Evolutionary conservation across 2,888 invertebrate genomes (phyloP).

Genomic region (Fragum sueziense): DNA sequence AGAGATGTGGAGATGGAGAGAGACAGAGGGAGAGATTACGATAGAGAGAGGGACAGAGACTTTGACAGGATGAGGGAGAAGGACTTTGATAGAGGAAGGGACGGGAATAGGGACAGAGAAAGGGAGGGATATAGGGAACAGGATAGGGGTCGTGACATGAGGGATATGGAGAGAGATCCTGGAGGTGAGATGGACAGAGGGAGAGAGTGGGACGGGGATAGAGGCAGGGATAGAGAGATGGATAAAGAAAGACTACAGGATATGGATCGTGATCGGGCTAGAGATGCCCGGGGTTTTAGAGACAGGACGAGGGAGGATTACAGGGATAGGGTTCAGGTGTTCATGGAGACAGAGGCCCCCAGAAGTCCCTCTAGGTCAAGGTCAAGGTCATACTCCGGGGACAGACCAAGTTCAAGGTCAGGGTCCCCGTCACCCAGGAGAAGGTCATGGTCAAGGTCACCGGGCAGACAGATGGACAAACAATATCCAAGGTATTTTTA

Average conservation of each 20-base stretch:
- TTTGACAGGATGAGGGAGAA: conserved; percentile 42
- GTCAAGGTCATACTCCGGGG: conserved; percentile 56
- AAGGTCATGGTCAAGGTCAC: conserved; percentile 18
- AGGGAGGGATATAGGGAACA: conserved; percentile 23
- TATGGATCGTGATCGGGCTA: conserved; percentile 25
- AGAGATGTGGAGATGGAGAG: conserved; percentile 48
- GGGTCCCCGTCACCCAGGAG: conserved; percentile 50
- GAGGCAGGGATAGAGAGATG: conserved; percentile 34
- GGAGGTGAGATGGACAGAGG: conserved; percentile 43
- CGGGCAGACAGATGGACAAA: conserved; percentile 11
- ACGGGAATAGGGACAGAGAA: conserved; percentile 35
- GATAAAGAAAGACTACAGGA: conserved; percentile 18
- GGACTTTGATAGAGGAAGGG: conserved; percentile 25
- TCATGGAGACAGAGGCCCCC: conserved; percentile 58
- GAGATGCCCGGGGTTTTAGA: conserved; percentile 46
- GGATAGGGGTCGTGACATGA: conserved; percentile 14
- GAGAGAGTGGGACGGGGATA: conserved; percentile 35
- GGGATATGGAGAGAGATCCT: conserved; percentile 5
- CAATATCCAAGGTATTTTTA: conserved; percentile 16
- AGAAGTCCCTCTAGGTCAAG: conserved; percentile 65
- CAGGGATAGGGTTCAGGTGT: conserved; percentile 56
- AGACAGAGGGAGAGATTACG: conserved; percentile 31
- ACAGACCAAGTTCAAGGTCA: conserved; percentile 56
- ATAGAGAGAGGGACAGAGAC: conserved; percentile 49
- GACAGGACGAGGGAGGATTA: conserved; percentile 55